Evolutionary conservation across 92 coral and sea anemone genomes (phyloP), one percentile per base, ranked within the genome.

Genomic region (Pocillopora grandis): DNA sequence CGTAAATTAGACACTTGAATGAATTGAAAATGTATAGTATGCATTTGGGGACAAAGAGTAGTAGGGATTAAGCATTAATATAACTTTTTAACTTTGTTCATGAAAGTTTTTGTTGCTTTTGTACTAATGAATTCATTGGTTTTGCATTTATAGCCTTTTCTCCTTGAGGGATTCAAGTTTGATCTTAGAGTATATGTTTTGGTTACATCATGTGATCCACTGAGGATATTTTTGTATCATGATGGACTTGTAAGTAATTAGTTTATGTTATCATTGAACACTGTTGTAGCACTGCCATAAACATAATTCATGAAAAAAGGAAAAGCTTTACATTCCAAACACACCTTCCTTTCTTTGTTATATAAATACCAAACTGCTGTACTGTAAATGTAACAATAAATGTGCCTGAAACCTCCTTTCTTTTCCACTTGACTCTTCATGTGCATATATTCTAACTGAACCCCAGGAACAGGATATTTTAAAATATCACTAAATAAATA

Each of bases 161-260:
- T 87, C n/a, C 92, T 96, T 11, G 98, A 96, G 75, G 98, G 98
- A 52, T 96, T 85, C 93, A 96, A 96, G 90, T 96, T 94, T 88
- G 98, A 96, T 71, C 95, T 96, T 9, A 94, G 98, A 62, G 87
- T 96, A n/a, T 96, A 96, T 75, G 98, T 96, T 10, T 80, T 96
- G 68, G 96, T 94, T 82, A 92, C 96, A 63, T 94, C 98, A 37
- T 96, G 98, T 85, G 98, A 96, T 66, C 98, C 98, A 16, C 90
- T 96, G 31, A 83, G 95, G 58, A 91, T 96, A 70, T 96, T 96
- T 59, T 91, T 96, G 15, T 95, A 94, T 80, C 88, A 95, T 31
- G 98, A 95, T 88, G 98, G 98, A 20, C 88, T 95, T 88, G 98
- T 95, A 78, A 80, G 97, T 87, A 58, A 27, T 27, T 27, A 14